These are phyloP conservation scores for Cassiopea xamachana DNA, from an alignment of 30 jellyfish, hydroid and myxozoan genomes.

Conservation along the genomic window DNA sequence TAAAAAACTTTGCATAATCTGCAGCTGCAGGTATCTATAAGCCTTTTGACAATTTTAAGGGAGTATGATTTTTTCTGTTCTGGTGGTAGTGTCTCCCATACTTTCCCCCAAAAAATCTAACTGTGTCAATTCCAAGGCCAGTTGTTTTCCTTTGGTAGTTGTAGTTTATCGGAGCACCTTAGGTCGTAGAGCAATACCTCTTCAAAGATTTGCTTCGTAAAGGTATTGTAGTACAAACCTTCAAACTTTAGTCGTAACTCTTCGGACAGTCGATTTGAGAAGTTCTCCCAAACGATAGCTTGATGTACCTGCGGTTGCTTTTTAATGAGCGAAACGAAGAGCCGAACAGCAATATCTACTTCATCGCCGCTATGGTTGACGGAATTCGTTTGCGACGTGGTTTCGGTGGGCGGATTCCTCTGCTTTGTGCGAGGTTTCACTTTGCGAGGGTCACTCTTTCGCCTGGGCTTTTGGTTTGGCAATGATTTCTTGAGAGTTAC, in stretches of 20 bases:
- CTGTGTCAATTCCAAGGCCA: too few species aligned
- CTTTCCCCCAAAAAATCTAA: too few species aligned
- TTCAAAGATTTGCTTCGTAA: too few species aligned
- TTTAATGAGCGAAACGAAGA: constrained; percentile 51
- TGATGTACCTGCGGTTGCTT: constrained; percentile 60
- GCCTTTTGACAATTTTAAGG: too few species aligned
- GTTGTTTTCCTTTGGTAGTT: too few species aligned
- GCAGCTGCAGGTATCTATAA: too few species aligned
- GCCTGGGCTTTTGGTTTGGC: constrained; percentile 65
- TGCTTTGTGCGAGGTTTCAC: constrained; percentile 55
- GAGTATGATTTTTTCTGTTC: too few species aligned
- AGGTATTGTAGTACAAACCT: constrained; percentile 13
- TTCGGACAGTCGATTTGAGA: constrained; percentile 66
- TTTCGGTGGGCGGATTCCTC: constrained; percentile 37
- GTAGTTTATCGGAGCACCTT: too few species aligned
- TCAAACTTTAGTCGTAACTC: constrained; percentile 58
- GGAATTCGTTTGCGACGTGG: constrained; percentile 32
- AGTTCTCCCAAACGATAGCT: constrained; percentile 67
- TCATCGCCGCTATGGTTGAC: constrained; percentile 35
- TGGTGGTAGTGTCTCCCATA: too few species aligned
- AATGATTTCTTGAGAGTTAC: constrained; percentile 59
- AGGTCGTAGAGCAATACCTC: too few species aligned
- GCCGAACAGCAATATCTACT: constrained; percentile 50
- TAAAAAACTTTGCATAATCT: too few species aligned
- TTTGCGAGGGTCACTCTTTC: constrained; percentile 70